These are phyloP conservation scores for Philaenus spumarius DNA, from an alignment of 1,140 invertebrate genomes.

Conservation along the genomic window DNA sequence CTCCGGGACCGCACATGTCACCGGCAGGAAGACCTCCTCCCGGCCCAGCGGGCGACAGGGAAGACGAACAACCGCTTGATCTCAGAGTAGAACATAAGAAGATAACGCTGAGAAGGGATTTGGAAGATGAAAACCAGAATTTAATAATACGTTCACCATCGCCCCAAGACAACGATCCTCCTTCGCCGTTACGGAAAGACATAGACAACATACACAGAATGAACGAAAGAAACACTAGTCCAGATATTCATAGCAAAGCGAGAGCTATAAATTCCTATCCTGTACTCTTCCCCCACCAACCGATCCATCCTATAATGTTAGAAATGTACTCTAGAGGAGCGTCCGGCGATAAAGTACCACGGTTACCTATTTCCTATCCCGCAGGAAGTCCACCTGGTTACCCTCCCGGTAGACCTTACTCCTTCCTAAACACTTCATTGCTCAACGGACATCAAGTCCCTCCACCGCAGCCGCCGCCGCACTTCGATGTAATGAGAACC, in stretches of 20 bases:
- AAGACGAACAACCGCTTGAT: constrained; percentile 72
- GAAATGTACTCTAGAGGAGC: constrained; percentile 58
- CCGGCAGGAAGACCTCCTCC: constrained; percentile 39
- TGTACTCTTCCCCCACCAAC: constrained; percentile 41
- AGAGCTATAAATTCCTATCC: constrained; percentile 16
- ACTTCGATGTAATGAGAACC: constrained; percentile 37
- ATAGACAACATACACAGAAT: background rate
- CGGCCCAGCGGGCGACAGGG: constrained; percentile 38
- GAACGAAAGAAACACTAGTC: constrained; percentile 13
- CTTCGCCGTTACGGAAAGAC: constrained; percentile 31
- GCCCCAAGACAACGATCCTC: constrained; percentile 38
- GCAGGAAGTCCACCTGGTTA: constrained; percentile 39
- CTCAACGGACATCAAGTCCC: constrained; percentile 37
- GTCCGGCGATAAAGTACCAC: constrained; percentile 38
- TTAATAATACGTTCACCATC: constrained; percentile 49
- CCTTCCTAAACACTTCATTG: constrained; percentile 39
- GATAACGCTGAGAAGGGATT: constrained; percentile 38
- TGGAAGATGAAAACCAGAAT: constrained; percentile 72
- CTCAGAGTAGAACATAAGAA: constrained; percentile 76
- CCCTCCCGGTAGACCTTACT: constrained; percentile 35
- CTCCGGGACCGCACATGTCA: constrained; percentile 39
- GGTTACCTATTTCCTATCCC: constrained; percentile 43
- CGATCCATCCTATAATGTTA: constrained; percentile 57
- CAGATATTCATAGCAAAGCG: constrained; percentile 8
- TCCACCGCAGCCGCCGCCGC: constrained; percentile 35